Evolutionary conservation across 2,888 invertebrate species (phyloP).

Genomic region (Leptinotarsa rubiginosa): DNA sequence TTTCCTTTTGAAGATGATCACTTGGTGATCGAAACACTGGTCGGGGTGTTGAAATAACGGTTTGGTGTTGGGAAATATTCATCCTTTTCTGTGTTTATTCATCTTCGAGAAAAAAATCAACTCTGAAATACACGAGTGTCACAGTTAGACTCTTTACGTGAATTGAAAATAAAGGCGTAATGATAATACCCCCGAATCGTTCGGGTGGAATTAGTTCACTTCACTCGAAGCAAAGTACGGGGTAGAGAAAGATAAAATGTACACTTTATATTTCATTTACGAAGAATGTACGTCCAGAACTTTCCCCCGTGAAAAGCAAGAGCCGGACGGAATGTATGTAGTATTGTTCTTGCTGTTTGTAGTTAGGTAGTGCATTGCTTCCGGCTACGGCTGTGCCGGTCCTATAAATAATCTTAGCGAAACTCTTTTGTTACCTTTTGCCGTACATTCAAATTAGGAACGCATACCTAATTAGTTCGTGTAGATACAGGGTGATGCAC

Average conservation of each 20-base stretch:
- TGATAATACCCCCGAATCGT: not conserved
- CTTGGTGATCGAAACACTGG: no score
- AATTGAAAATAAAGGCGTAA: no score
- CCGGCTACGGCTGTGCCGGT: conserved; percentile 30
- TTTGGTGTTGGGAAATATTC: no score
- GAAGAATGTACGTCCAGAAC: conserved; percentile 18
- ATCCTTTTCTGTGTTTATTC: no score
- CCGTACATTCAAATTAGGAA: conserved; percentile 38
- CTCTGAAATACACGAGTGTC: no score
- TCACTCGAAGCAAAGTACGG: not conserved
- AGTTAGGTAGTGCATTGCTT: conserved; percentile 37
- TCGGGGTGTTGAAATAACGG: no score
- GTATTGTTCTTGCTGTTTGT: conserved; percentile 34
- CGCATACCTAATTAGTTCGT: conserved; percentile 39
- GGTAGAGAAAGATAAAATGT: conserved; percentile 10
- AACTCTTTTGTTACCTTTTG: conserved; percentile 43
- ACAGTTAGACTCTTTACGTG: no score
- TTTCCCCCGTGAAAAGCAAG: conserved; percentile 12
- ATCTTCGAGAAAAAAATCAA: no score
- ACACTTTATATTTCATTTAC: conserved; percentile 26
- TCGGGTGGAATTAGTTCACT: conserved; percentile 2
- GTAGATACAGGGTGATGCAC: conserved; percentile 6
- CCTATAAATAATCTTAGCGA: conserved; percentile 43
- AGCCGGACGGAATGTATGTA: conserved; percentile 13
- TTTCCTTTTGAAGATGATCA: no score